A percentile compares a stretch with the other conserved stretches of the same genome.
Evolutionary conservation across 2,113 vertebrate species (phyloP).

Genomic region (Anhinga rufa): DNA sequence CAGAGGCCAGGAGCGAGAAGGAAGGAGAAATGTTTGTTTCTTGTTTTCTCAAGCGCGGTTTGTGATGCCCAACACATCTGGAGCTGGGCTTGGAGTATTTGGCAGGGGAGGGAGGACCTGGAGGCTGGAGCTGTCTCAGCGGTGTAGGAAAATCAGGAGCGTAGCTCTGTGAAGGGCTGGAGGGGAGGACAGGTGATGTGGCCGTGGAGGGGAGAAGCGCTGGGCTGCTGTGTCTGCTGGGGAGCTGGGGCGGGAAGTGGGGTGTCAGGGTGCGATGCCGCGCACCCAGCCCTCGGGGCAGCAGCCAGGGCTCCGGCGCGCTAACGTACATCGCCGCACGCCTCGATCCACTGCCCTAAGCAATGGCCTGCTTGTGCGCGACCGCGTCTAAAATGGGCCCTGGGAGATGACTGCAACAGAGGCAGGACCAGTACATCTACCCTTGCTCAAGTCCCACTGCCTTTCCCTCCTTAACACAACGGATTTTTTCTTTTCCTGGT

Average conservation of each 20-base stretch:
- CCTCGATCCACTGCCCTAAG: neutral
- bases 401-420: neutral
- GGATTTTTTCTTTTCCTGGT: neutral
- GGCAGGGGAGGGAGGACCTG: neutral
- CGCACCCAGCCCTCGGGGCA: neutral
- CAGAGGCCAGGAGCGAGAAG: neutral
- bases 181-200: neutral
- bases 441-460: neutral
- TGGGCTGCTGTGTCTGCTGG: neutral
- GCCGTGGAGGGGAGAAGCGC: neutral
- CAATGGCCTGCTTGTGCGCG: no score
- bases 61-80: neutral
- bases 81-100: neutral
- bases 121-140: neutral
- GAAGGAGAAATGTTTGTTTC: neutral
- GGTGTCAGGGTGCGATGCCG: neutral
- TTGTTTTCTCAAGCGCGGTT: neutral
- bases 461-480: neutral
- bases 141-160: accelerated
- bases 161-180: neutral
- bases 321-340: accelerated
- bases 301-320: neutral
- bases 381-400: neutral
- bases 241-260: accelerated
- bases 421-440: neutral